Evolutionary conservation across 2,113 vertebrate genomes (phyloP), one percentile per base, ranked within the genome.

Genomic region (Melanostigma gelatinosum): DNA sequence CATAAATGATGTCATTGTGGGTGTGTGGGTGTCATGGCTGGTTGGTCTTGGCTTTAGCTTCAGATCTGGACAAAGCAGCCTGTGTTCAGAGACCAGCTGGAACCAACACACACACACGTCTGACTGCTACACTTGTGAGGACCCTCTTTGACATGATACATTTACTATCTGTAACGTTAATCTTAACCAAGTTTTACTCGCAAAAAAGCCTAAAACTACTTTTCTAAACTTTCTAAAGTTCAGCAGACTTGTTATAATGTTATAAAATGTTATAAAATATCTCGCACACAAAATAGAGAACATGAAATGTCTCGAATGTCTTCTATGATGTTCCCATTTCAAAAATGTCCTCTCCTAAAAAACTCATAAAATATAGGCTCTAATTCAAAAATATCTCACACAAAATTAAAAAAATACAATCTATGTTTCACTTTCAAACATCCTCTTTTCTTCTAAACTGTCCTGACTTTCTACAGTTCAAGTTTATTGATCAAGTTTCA

Each of bases 61-160:
- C 52, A 61, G 72, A 79, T 82, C 64, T 55, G 85, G 79, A 91
- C 91, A 93, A 91, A 83, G 77, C 75, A 80, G 81, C 85, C 83
- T 88, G 87, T 93, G 83, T 87, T 78, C 81, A 63, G 74, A 82
- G 77, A 69, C 60, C 68, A 79, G 62, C 62, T 11, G 32, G n/a
- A 50, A 32, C 48, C 22, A 22, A 69, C 75, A 44, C 58, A 20
- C 16, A 20, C 48, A 54, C 63, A 60, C 64, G 42, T 40, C 15
- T 13, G 16, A 16, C 22, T 55, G 8, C 13, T 40, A 40, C 34
- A 27, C 15, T 70, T 55, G 40, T 65, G 63, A 65, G 63, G 40
- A 27, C n/a, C n/a, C 40, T 44, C 63, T 65, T 44, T 65, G 62
- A 42, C 18, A 29, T 57, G 29, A 18, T 38, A 13, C 27, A 20